Evolutionary conservation across 2,113 vertebrate species (phyloP), one percentile per base, ranked within the genome.

Genomic region (Mixornis gularis): DNA sequence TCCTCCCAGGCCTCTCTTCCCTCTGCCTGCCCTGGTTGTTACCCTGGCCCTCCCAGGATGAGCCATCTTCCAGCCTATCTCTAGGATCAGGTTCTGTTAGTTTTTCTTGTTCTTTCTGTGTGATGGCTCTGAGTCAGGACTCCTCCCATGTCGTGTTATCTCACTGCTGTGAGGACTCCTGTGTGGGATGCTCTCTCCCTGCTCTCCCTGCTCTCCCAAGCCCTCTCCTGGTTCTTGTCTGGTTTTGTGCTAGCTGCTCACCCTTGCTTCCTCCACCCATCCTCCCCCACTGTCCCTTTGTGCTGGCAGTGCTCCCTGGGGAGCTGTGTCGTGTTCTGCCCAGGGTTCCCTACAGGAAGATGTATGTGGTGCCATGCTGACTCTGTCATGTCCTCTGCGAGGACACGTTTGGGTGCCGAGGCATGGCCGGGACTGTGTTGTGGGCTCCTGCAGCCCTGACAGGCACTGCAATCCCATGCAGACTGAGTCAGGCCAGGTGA

Each of bases 21-120:
- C 40, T 66, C 48, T 64, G 40, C 60, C 63, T 49, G 49, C 40
- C 41, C 63, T 36, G 22, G 6, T 12, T 2, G 2, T 34, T 79
- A 41, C 49, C 44, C 14, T 14, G 2, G 56, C 62, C 10, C 18
- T 91, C 52, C 51, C 0, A 0, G 2, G 6, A 16, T 85, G 85
- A 87, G 49, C 70, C 32, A 15, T 44, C 53, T 68, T 32, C 16
- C 56, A 69, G 38, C 64, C 34, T 40, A 11, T 26, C 49, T 78
- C 64, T 17, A 34, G 80, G 21, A 90, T 89, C 86, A 52, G 86
- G 91, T 60, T 78, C 48, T 48, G 56, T 91, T 81, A 79, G 93
- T 93, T 95, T 94, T 95, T 96, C 94, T 49, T 59, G 94, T 90
- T 95, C 46, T 88, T 93, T 91, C 53, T 80, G 89, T 12, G 4